These are phyloP conservation scores for Ladona fulva DNA, from an alignment of 1,140 invertebrate species.

Conservation along the genomic window DNA sequence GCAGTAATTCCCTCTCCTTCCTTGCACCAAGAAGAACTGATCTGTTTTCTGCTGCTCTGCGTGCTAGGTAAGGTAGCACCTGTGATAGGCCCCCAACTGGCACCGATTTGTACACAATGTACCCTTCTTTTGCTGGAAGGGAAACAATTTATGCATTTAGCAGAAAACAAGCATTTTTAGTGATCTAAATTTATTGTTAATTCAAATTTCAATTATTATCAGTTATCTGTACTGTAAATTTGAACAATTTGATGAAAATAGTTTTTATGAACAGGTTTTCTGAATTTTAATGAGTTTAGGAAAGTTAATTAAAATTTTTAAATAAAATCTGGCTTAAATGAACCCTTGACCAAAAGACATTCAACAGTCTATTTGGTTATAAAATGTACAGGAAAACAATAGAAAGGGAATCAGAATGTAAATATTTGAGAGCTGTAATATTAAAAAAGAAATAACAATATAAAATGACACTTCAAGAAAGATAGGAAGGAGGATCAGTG, in stretches of 20 bases:
- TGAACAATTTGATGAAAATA: background rate
- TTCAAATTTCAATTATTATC: background rate
- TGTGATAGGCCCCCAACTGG: constrained; percentile 44
- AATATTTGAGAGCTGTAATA: no score
- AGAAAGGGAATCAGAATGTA: no score
- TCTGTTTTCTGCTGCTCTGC: constrained; percentile 43
- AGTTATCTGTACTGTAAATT: background rate
- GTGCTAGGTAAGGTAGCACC: constrained; percentile 43
- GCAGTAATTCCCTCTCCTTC: constrained; percentile 40
- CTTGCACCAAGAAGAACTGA: constrained; percentile 41
- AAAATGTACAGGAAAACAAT: no score
- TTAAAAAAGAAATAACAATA: no score
- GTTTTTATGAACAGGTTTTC: background rate
- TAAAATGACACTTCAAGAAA: no score
- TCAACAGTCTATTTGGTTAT: no score
- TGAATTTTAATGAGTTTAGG: background rate
- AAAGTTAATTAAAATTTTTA: background rate
- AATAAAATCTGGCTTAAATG: background rate
- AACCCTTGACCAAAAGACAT: no score
- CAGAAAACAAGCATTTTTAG: background rate
- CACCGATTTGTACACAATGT: constrained; percentile 48
- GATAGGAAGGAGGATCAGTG: no score
- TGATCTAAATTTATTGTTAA: background rate
- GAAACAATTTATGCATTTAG: background rate
- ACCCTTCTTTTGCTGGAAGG: constrained; percentile 39